Base-by-base conservation (phyloP, 2,113 vertebrate genomes). In the Nannobrachium achirus region DNA sequence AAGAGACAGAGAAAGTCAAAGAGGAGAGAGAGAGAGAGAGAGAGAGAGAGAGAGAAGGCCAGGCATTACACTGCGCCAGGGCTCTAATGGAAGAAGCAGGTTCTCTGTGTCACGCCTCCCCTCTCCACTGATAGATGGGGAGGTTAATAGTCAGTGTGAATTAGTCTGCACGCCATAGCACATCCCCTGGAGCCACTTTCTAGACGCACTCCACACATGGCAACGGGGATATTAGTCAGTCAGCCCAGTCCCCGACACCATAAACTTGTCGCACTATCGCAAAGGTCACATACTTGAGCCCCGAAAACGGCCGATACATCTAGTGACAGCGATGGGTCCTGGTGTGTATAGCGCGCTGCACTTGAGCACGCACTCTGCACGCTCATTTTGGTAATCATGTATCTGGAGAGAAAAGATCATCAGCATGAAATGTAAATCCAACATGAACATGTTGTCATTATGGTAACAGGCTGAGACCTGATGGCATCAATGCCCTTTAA, bases 51-150 rank as follows among this genome's bases (percentile, higher is more conserved):
- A 66, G 63, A 10, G 11, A 65, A 69, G 64, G 78, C 82, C 67
- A 68, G 60, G 48, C 74, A 87, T 87, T 75, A 76, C 57, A 66
- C 68, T 71, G 67, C 79, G 69, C 79, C 79, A 69, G 63, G 49
- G 73, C 82, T 81, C 72, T 89, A 89, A 91, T 84, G 85, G 80
- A 89, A 73, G 75, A 75, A 85, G 62, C 82, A 78, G 71, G 74
- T 84, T 88, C 85, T 79, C 69, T 72, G 75, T 89, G 80, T 88
- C 89, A 83, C 40, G 58, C 71, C 72, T 78, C 70, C 76, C 85
- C 88, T 82, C 65, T 68, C 68, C 42, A 61, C 73, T 87, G 85
- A 90, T 81, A 76, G 89, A 90, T 86, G 58, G 50, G 63, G 69
- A 83, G 80, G 78, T 83, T 81, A 80, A 77, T 69, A 75, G 69